Base-by-base conservation (phyloP, 2,888 invertebrate species). In the Drosophila paranaensis region DNA sequence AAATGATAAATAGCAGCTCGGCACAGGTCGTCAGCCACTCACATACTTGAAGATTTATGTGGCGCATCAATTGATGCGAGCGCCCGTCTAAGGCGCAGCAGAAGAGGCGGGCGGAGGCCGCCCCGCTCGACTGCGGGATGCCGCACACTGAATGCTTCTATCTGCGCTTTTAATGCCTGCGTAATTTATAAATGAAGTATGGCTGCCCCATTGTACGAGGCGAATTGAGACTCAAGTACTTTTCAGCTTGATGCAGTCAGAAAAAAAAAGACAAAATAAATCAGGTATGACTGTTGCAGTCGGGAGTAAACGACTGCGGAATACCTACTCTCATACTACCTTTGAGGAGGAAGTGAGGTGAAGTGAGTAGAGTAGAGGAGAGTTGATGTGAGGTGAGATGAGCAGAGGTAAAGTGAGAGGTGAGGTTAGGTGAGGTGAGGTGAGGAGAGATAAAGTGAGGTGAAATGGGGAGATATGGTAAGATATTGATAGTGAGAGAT, bases 101-200 rank as follows among this genome's bases (percentile, higher is more conserved):
- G 13, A 3, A 25, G 30, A 2, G 40, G 8, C 11, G 61, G 39
- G 2, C 16, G 30, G 33, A 13, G 40, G 57, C 53, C 20, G 20
- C 20, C 20, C 20, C 37, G 39, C 25, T 14, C n/a, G 57, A n/a
- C 45, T n/a, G 56, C 25, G 45, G 57, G 37, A 42, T 46, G 58
- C 45, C 55, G 66, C 68, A 68, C 65, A 64, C 64, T 79, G 72
- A 77, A 79, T 80, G 69, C 56, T 63, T 76, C 67, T 80, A 80
- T 85, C 74, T 77, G 78, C 83, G 71, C 79, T 79, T 89, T 86
- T 88, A 89, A 90, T 86, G 87, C 77, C 74, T 74, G 79, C 71
- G 87, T 87, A 90, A 90, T 89, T 90, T 88, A 82, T 90, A 89
- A 90, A 89, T 89, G 90, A 90, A 90, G 89, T 79, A 88, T 79